These are phyloP conservation scores for Xiphias gladius DNA, from an alignment of 2,113 vertebrate species.

Conservation along the genomic window DNA sequence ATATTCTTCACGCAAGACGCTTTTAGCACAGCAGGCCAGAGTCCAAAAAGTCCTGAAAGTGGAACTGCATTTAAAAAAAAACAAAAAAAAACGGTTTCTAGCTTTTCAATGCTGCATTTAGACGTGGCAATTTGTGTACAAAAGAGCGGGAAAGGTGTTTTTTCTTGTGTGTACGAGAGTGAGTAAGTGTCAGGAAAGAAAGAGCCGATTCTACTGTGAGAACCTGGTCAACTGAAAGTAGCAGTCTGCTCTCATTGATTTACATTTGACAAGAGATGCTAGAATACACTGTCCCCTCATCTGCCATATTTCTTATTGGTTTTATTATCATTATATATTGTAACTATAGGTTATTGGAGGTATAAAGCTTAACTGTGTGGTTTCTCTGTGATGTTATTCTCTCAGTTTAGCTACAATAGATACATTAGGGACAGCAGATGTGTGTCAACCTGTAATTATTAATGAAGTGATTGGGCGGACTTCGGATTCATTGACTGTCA, in stretches of 20 bases:
- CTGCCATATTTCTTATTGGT: background rate
- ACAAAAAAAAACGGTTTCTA: slow-evolving; percentile 47
- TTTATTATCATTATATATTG: background rate
- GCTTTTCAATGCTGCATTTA: slow-evolving; percentile 54
- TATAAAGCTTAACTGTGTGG: background rate
- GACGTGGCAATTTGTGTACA: slow-evolving; percentile 37
- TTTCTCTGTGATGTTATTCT: background rate
- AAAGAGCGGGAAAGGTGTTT: slow-evolving; percentile 31
- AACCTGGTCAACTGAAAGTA: slow-evolving; percentile 5
- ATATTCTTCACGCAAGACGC: slow-evolving; percentile 15
- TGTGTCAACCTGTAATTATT: background rate
- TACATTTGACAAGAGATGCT: slow-evolving; percentile 5
- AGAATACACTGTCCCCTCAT: background rate
- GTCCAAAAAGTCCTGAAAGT: slow-evolving; percentile 65
- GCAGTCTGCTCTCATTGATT: background rate
- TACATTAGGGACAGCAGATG: background rate
- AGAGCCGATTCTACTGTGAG: slow-evolving; percentile 2
- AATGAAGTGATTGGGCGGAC: background rate
- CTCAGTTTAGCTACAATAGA: background rate
- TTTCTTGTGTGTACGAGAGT: background rate
- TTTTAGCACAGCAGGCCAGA: slow-evolving; percentile 44
- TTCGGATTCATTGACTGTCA: background rate
- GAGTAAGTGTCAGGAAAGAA: background rate
- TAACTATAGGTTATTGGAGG: background rate
- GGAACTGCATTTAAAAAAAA: slow-evolving; percentile 44